Conservation (phyloP, 2,797 vertebrate genomes). For the Mormyrops boulengeri region DNA sequence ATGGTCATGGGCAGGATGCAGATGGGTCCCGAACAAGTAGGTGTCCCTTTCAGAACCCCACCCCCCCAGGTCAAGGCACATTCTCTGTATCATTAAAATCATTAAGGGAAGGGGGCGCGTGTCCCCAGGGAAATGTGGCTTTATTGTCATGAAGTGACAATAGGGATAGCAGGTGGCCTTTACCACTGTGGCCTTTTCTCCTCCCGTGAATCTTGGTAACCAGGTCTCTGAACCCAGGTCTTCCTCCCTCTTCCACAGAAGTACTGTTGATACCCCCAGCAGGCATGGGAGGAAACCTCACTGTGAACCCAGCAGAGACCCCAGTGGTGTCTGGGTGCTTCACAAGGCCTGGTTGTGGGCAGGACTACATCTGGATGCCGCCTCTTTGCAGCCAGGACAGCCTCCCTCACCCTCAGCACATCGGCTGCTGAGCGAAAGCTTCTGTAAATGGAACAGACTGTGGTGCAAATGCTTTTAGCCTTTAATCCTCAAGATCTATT, state of each 20-base stretch:
- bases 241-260: constrained; percentile 50
- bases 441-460: constrained; percentile 16
- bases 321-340: neutral
- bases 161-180: neutral
- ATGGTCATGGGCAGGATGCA: constrained; percentile 86
- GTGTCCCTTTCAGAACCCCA: neutral
- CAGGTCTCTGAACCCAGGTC: neutral
- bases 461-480: neutral
- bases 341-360: neutral
- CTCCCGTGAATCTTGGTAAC: neutral
- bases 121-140: neutral
- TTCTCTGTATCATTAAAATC: neutral
- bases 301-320: constrained; percentile 15
- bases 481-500: constrained; percentile 2
- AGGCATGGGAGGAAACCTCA: neutral
- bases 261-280: constrained; percentile 60
- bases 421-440: neutral
- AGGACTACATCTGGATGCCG: neutral
- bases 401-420: neutral
- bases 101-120: neutral
- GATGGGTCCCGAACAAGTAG: constrained; percentile 85
- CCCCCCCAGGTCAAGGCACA: neutral
- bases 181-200: neutral
- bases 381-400: neutral
- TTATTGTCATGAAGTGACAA: neutral